These are phyloP conservation scores for Lycia hirtaria DNA, from an alignment of 2,888 invertebrate genomes.

Conservation along the genomic window DNA sequence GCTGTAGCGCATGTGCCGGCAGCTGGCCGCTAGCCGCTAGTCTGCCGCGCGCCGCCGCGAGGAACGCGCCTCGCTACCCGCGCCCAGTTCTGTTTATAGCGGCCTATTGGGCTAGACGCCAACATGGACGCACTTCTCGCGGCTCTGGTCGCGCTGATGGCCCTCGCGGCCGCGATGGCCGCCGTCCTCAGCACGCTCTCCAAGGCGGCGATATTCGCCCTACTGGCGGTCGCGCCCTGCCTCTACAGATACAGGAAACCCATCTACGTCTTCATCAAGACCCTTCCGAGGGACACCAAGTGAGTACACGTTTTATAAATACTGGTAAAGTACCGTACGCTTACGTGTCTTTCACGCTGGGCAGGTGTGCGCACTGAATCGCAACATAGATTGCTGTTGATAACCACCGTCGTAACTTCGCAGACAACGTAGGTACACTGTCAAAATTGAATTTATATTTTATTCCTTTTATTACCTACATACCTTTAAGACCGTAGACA, in stretches of 20 bases:
- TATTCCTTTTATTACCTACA: background rate
- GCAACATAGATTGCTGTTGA: conserved; percentile 3
- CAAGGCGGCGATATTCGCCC: conserved; percentile 90
- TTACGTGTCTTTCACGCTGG: conserved; percentile 6
- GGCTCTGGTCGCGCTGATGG: conserved; percentile 82
- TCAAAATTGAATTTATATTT: background rate
- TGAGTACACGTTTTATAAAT: conserved; percentile 72
- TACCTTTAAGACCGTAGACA: background rate
- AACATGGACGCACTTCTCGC: conserved; percentile 83
- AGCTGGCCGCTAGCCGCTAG: conserved; percentile 58
- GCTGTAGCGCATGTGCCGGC: conserved; percentile 49
- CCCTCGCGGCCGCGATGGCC: conserved; percentile 83
- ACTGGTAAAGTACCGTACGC: conserved; percentile 1
- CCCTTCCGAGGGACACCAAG: conserved; percentile 88
- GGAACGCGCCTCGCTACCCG: conserved; percentile 42
- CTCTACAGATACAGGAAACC: conserved; percentile 83
- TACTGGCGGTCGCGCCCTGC: conserved; percentile 82
- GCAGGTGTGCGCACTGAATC: conserved; percentile 19
- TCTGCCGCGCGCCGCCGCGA: conserved; percentile 58
- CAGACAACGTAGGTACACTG: background rate
- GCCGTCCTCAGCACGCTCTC: conserved; percentile 86
- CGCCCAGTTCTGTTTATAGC: conserved; percentile 49
- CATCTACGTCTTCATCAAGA: conserved; percentile 87
- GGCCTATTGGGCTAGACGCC: conserved; percentile 78
- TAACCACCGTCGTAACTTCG: background rate